Evolutionary conservation across 1,140 invertebrate genomes (phyloP).

Genomic region (Drosophila tsacasi): DNA sequence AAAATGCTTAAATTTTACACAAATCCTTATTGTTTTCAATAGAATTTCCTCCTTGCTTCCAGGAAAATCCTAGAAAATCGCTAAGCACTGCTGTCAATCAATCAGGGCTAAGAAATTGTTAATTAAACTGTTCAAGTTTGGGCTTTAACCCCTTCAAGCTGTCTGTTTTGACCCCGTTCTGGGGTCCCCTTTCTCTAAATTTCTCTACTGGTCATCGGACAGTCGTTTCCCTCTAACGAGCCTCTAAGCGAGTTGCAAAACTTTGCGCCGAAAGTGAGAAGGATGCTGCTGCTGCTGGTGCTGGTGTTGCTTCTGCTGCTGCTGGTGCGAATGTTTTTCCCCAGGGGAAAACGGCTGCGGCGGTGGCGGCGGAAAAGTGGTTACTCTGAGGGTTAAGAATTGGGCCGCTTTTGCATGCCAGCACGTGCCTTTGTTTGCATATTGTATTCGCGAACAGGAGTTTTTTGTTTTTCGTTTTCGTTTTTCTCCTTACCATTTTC

Average conservation of each 20-base stretch:
- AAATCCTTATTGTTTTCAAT: background rate
- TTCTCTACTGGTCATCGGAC: slow-evolving; percentile 24
- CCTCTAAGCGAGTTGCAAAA: slow-evolving; percentile 25
- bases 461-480: background rate
- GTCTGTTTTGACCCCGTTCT: background rate
- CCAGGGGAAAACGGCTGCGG: background rate
- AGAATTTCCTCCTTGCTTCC: background rate
- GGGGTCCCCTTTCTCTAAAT: background rate
- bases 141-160: background rate
- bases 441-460: slow-evolving; percentile 54
- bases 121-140: slow-evolving; percentile 36
- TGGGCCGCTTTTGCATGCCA: slow-evolving; percentile 39
- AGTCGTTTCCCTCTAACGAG: slow-evolving; percentile 17
- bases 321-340: slow-evolving; percentile 3
- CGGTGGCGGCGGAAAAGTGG: background rate
- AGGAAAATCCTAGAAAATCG: slow-evolving; percentile 2
- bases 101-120: slow-evolving; percentile 22
- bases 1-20: background rate
- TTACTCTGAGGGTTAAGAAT: slow-evolving; percentile 6
- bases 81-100: slow-evolving; percentile 26
- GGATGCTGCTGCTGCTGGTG: slow-evolving; percentile 11
- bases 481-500: slow-evolving; percentile 6
- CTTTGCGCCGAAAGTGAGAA: slow-evolving; percentile 22
- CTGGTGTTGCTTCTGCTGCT: no score
- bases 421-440: slow-evolving; percentile 70